These are phyloP conservation scores for Rhabdomys pumilio DNA, from an alignment of 2,797 vertebrate species.

Conservation along the genomic window DNA sequence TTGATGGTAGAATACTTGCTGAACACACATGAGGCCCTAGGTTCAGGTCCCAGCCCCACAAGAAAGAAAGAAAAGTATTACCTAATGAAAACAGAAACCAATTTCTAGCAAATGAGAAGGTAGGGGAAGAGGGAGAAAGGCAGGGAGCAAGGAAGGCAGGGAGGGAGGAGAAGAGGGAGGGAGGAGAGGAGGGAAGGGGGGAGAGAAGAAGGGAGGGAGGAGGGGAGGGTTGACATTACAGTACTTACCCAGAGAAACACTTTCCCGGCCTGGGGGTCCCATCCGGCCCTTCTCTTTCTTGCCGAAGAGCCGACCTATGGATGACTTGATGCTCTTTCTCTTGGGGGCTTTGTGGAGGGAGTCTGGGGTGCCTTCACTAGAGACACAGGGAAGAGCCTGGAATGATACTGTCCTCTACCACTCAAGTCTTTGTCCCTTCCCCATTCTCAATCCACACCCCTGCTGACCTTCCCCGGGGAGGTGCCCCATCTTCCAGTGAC, in stretches of 20 bases:
- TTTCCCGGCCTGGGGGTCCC: slow-evolving; percentile 92
- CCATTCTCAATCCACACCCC: neutral
- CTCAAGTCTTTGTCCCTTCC: neutral
- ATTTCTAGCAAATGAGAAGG: neutral
- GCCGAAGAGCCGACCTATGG: slow-evolving; percentile 95
- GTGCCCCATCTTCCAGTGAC: slow-evolving; percentile 93
- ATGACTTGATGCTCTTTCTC: slow-evolving; percentile 97
- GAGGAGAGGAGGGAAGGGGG: rapidly evolving
- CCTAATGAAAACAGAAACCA: neutral
- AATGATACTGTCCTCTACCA: no score
- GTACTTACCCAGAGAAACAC: slow-evolving; percentile 92
- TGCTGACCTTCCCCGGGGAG: slow-evolving; percentile 90
- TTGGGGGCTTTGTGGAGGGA: slow-evolving; percentile 95
- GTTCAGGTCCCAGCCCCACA: neutral
- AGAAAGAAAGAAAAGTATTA: neutral
- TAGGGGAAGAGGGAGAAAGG: no score
- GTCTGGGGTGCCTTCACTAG: slow-evolving; percentile 91
- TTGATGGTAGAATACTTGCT: neutral
- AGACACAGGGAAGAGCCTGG: neutral
- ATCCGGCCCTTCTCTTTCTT: slow-evolving; percentile 96
- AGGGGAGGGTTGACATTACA: no score
- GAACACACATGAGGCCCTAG: neutral
- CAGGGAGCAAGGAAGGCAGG: no score
- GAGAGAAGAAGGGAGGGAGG: rapidly evolving
- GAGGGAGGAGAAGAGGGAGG: neutral